Percentiles rank a stretch among this genome's conserved stretches.
These are phyloP conservation scores for Amblyteles armatorius DNA, from an alignment of 2,888 invertebrate genomes.

Conservation along the genomic window DNA sequence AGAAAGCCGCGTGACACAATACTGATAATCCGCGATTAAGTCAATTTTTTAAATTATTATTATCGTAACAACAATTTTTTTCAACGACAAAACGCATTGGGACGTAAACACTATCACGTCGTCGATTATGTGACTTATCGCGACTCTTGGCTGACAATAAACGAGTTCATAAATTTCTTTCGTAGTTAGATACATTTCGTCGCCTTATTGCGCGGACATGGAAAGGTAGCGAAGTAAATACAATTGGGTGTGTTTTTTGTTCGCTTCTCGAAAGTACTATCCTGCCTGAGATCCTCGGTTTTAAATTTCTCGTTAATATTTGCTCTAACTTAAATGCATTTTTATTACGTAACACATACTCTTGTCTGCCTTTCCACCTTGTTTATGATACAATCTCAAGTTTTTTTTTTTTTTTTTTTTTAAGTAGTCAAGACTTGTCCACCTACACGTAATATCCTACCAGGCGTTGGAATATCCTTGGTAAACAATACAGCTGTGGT, in stretches of 20 bases:
- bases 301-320: neutral
- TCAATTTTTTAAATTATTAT: slow-evolving; percentile 12
- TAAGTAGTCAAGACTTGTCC: neutral
- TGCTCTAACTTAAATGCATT: slow-evolving; percentile 32
- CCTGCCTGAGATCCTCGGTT: slow-evolving; percentile 54
- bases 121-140: slow-evolving; percentile 9
- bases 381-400: slow-evolving; percentile 16
- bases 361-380: slow-evolving; percentile 7
- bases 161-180: neutral
- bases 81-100: neutral
- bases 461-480: slow-evolving; percentile 9
- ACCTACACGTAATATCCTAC: neutral
- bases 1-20: slow-evolving; percentile 48
- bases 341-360: slow-evolving; percentile 21
- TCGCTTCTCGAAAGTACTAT: slow-evolving; percentile 50
- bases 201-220: slow-evolving; percentile 7
- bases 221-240: neutral
- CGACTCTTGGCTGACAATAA: slow-evolving; percentile 11
- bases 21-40: slow-evolving; percentile 44
- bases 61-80: slow-evolving; percentile 5
- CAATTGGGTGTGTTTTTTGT: neutral
- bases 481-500: slow-evolving; percentile 8
- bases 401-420: neutral
- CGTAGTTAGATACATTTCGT: slow-evolving; percentile 3
- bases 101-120: neutral